phyloP scores from a whole-genome alignment of 2,888 invertebrate species.

The Baronia brevicornis region DNA sequence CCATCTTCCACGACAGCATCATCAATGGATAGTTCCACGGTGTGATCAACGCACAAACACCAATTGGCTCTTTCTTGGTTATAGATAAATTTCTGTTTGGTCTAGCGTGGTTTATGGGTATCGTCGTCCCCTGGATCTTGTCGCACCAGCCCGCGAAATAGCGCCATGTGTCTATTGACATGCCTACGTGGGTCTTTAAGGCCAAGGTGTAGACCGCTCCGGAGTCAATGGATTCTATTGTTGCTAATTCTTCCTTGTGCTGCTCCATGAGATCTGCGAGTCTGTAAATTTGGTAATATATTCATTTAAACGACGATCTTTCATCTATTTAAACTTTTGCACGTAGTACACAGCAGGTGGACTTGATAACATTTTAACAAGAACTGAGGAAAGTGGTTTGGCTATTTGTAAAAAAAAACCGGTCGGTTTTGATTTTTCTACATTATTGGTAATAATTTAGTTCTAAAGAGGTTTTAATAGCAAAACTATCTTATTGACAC shows the following conservation, averaged over 20 bases:
- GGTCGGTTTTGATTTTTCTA: too few relatives aligned
- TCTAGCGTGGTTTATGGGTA: conserved; percentile 93
- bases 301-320: too few relatives aligned
- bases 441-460: too few relatives aligned
- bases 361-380: too few relatives aligned
- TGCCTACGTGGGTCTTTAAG: conserved; percentile 96
- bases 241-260: conserved; percentile 95
- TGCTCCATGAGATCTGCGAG: conserved; percentile 96
- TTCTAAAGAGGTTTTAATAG: too few relatives aligned
- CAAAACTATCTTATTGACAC: too few relatives aligned
- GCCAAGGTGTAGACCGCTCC: conserved; percentile 98
- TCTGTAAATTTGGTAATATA: too few relatives aligned
- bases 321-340: too few relatives aligned
- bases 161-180: conserved; percentile 98
- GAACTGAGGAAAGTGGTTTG: too few relatives aligned
- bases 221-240: conserved; percentile 93
- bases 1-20: conserved; percentile 99
- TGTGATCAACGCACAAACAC: conserved; percentile 93
- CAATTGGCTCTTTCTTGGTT: conserved; percentile 93
- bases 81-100: conserved; percentile 91
- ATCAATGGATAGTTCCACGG: conserved; percentile 99
- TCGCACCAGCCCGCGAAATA: conserved; percentile 99
- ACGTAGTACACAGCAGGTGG: too few relatives aligned
- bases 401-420: too few relatives aligned
- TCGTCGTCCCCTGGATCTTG: conserved; percentile 93